These are phyloP conservation scores for Callosobruchus maculatus DNA, from an alignment of 2,888 invertebrate genomes.

Conservation along the genomic window DNA sequence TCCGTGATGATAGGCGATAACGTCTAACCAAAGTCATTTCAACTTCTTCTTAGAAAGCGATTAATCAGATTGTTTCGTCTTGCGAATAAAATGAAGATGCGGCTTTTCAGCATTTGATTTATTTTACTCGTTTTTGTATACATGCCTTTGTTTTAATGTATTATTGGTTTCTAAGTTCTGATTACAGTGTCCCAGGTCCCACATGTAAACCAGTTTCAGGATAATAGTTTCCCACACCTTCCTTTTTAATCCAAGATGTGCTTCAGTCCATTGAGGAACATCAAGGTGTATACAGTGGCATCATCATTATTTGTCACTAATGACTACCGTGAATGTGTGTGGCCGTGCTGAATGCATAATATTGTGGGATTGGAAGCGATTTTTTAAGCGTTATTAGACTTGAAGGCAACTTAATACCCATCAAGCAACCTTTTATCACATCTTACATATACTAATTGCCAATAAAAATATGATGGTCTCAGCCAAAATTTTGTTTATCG, in stretches of 20 bases:
- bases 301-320: background rate
- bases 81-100: too few species aligned
- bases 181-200: too few species aligned
- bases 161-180: too few species aligned
- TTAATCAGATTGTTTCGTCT: too few species aligned
- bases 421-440: background rate
- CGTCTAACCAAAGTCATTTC: too few species aligned
- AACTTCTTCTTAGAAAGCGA: too few species aligned
- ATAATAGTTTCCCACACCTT: background rate
- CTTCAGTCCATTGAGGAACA: background rate
- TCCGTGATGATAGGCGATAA: too few species aligned
- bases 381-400: slow-evolving; percentile 4
- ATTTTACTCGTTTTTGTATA: too few species aligned
- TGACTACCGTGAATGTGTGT: background rate
- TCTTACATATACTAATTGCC: background rate
- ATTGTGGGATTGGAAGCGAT: slow-evolving; percentile 1
- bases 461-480: too few species aligned
- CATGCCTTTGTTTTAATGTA: too few species aligned
- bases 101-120: too few species aligned
- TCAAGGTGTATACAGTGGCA: background rate
- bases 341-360: background rate
- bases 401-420: slow-evolving; percentile 2
- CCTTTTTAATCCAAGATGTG: background rate
- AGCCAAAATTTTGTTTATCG: too few species aligned
- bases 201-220: background rate